Conservation (phyloP, 2,888 invertebrate genomes). For the Rhimphoctona megacephalus region DNA sequence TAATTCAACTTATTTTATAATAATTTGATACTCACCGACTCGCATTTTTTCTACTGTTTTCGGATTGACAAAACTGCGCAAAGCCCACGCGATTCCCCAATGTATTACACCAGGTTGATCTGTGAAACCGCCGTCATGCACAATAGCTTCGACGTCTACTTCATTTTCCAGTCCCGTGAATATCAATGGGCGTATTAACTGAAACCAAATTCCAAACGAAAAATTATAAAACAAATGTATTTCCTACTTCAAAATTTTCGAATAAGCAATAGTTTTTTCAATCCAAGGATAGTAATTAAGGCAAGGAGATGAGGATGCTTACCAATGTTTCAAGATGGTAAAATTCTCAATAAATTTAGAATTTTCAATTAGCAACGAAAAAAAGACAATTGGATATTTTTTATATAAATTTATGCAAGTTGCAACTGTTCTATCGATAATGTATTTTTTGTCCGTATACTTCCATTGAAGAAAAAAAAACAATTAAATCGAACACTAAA, state of each 20-base stretch:
- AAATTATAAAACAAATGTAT: not conserved
- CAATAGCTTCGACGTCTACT: conserved; percentile 93
- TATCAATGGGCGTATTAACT: conserved; percentile 94
- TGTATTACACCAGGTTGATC: conserved; percentile 96
- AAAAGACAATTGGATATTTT: not conserved
- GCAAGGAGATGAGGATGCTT: conserved; percentile 18
- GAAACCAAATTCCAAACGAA: conserved; percentile 76
- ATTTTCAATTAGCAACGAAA: conserved; percentile 24
- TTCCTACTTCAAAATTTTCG: not conserved
- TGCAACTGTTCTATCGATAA: not conserved
- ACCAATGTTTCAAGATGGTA: conserved; percentile 55
- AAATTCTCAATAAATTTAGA: conserved; percentile 52
- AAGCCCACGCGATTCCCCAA: conserved; percentile 93
- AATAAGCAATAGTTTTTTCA: not conserved
- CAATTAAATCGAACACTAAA: too few species aligned
- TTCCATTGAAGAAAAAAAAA: not conserved
- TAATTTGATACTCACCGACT: conserved; percentile 88
- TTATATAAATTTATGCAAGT: too few species aligned
- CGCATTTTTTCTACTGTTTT: conserved; percentile 93
- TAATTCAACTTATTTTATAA: too few species aligned
- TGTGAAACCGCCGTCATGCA: conserved; percentile 90
- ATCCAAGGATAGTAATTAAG: not conserved
- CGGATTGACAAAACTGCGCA: conserved; percentile 93
- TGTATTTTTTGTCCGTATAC: not conserved
- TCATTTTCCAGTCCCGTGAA: conserved; percentile 91